Conservation (phyloP, 2,888 invertebrate species). For the Drosophila neonasuta region DNA sequence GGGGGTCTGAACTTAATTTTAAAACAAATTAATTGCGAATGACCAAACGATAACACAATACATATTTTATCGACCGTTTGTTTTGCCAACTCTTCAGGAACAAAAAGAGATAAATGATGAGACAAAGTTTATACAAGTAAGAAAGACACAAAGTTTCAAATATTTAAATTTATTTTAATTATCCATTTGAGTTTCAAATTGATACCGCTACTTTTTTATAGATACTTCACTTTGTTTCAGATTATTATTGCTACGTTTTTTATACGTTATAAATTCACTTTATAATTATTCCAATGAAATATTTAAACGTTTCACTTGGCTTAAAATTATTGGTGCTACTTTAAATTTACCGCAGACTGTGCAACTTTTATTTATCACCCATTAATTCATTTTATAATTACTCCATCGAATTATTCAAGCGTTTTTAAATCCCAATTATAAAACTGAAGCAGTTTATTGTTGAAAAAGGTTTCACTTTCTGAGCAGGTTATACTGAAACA, state of each 20-base stretch:
- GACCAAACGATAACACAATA: neutral
- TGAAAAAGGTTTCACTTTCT: neutral
- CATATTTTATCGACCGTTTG: constrained; percentile 22
- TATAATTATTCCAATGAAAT: neutral
- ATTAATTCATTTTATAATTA: neutral
- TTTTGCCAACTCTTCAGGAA: constrained; percentile 62
- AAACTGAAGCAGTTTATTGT: neutral
- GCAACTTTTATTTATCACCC: no score
- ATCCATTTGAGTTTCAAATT: neutral
- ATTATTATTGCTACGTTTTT: neutral
- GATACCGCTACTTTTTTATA: neutral
- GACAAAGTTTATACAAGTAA: constrained; percentile 80
- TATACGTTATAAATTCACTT: neutral
- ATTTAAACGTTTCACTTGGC: neutral
- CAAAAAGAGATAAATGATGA: constrained; percentile 79
- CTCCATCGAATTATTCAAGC: neutral
- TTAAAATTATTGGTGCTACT: no score
- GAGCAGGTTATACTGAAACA: neutral
- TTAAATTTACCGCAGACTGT: no score
- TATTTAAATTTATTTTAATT: neutral
- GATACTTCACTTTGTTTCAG: neutral
- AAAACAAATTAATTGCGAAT: neutral
- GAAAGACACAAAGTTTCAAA: constrained; percentile 31
- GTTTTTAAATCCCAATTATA: neutral
- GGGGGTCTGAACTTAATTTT: constrained; percentile 16